These are phyloP conservation scores for Heliconius hortense DNA, from an alignment of 2,888 invertebrate genomes.

Conservation along the genomic window DNA sequence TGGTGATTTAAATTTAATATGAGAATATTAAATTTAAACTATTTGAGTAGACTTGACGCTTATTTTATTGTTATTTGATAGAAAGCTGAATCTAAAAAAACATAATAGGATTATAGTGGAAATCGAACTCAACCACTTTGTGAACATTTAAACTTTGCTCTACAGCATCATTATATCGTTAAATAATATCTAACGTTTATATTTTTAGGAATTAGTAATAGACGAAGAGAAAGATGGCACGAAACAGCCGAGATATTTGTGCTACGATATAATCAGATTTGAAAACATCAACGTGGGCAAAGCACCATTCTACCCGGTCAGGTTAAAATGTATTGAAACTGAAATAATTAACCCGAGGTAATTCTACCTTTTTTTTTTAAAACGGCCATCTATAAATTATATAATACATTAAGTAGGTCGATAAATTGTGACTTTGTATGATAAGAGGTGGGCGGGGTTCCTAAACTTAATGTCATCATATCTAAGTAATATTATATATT, in stretches of 20 bases:
- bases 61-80: too few species aligned
- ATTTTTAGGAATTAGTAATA: constrained; percentile 95
- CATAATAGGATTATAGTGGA: not conserved
- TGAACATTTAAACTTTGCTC: too few species aligned
- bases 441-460: too few species aligned
- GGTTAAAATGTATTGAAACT: constrained; percentile 89
- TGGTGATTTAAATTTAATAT: too few species aligned
- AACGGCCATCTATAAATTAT: too few species aligned
- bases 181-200: constrained; percentile 40
- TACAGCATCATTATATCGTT: not conserved
- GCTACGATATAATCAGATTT: constrained; percentile 95
- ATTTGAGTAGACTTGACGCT: too few species aligned
- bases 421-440: too few species aligned
- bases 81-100: too few species aligned
- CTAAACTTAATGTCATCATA: too few species aligned
- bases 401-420: too few species aligned
- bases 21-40: too few species aligned
- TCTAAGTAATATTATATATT: too few species aligned
- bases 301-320: constrained; percentile 87
- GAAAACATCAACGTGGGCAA: constrained; percentile 90
- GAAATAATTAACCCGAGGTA: constrained; percentile 86
- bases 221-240: constrained; percentile 88
- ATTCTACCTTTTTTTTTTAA: not conserved
- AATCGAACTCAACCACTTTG: not conserved
- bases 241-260: constrained; percentile 93